phyloP scores from a whole-genome alignment of 2,113 vertebrate species.

The Aldabrachelys gigantea region DNA sequence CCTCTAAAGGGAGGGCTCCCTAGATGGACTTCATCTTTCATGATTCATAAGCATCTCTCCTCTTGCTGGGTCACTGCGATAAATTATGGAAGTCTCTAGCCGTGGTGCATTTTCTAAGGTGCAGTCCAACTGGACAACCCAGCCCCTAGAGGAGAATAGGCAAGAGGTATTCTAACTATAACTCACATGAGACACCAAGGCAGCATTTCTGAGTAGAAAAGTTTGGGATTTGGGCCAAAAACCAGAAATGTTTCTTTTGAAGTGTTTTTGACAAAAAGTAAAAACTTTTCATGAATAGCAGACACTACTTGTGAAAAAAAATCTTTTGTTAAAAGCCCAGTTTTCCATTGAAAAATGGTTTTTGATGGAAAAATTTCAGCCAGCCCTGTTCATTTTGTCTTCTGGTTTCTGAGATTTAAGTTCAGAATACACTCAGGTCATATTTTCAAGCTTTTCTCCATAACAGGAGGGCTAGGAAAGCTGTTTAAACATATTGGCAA shows the following conservation, averaged over 20 bases:
- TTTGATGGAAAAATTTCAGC: not conserved
- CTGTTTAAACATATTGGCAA: not conserved
- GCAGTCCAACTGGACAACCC: not conserved
- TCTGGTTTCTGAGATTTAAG: not conserved
- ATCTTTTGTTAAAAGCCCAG: not conserved
- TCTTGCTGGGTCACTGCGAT: not conserved
- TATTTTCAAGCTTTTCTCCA: not conserved
- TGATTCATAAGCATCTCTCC: not conserved
- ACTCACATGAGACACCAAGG: not conserved
- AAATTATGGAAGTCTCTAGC: not conserved
- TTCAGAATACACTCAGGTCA: not conserved
- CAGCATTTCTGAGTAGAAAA: not conserved
- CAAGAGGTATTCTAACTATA: not conserved
- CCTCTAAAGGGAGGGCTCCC: not conserved
- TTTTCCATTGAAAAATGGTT: not conserved
- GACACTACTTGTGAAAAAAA: not conserved
- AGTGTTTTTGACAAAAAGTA: slow-evolving; percentile 21
- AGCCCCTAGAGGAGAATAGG: not conserved
- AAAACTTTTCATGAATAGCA: not conserved
- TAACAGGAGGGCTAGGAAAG: not conserved
- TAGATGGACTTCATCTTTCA: not conserved
- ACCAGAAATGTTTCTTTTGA: not conserved
- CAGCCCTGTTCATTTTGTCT: not conserved
- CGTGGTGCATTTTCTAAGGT: not conserved
- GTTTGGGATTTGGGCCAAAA: not conserved